Base-by-base conservation (phyloP, 2,113 vertebrate species). In the Mesoclemmys tuberculata region DNA sequence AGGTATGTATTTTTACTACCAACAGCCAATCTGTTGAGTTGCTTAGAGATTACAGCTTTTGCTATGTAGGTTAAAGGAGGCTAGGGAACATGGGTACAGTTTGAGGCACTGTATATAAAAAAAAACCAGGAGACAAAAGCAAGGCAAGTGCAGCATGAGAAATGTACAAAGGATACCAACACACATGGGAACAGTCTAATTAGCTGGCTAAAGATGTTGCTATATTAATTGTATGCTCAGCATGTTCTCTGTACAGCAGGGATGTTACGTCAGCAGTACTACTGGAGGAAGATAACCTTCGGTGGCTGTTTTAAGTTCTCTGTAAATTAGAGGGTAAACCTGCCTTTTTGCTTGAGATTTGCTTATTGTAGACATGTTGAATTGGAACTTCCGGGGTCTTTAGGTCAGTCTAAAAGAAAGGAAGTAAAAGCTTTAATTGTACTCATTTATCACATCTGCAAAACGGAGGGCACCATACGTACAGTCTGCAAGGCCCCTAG, bases 131-230 rank as follows among this genome's bases (percentile, higher is more conserved):
- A 95, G 75, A 7, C 22, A 79, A 91, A 94, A 58, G 51, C 3
- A 68, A 87, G 58, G 78, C 18, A 55, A 81, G 31, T 21, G 48
- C n/a, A 91, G 61, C 88, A 56, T 83, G n/a, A 95, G 52, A 94
- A 94, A 92, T 90, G 21, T 52, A 48, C 16, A 64, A 13, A 85
- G 52, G 44, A 87, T 82, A 44, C 55, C 68, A 92, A 19, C n/a
- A 83, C 49, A 90, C 46, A 54, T 83, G 82, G 38, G 49, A 97
- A 75, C 16, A 58, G 48, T 35, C 21, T 94, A 95, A 91, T 92
- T 93, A 95, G 93, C 55, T 97, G 93, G 82, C 2, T 41, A 71
- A 95, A 96, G 74, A 52, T 90, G 27, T 82, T 96, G 22, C 80
- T 83, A 2, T 82, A 12, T 8, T 84, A 93, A 75, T 49, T 93